Conservation (phyloP, 2,113 vertebrate genomes). For the Melanotaenia duboulayi region DNA sequence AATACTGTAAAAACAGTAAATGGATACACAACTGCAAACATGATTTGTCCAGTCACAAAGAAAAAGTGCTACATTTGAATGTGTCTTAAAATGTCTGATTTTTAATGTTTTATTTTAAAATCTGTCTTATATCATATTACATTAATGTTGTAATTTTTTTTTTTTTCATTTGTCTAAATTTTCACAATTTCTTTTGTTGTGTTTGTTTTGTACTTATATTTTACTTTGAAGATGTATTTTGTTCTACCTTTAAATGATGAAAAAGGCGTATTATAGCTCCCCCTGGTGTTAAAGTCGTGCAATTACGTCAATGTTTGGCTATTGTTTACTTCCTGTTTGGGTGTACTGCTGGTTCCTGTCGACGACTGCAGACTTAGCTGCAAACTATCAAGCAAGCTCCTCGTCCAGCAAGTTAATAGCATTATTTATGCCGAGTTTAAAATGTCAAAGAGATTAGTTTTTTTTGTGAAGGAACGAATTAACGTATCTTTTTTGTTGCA, state of each 20-base stretch:
- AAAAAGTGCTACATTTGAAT: too few species aligned
- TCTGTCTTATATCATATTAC: too few species aligned
- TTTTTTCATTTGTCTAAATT: too few species aligned
- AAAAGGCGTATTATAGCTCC: not conserved
- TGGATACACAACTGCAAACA: too few species aligned
- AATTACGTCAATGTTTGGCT: not conserved
- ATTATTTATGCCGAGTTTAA: not conserved
- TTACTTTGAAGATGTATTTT: too few species aligned
- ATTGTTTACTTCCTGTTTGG: constrained; percentile 64
- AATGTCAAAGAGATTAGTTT: not conserved
- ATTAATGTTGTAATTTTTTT: too few species aligned
- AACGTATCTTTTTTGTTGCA: not conserved
- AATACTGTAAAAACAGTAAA: too few species aligned
- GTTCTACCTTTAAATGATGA: constrained; percentile 18
- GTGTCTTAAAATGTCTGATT: too few species aligned
- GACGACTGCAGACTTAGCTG: not conserved
- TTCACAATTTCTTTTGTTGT: too few species aligned
- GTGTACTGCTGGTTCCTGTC: constrained; percentile 33
- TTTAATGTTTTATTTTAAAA: too few species aligned
- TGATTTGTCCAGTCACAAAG: too few species aligned
- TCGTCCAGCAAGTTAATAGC: not conserved
- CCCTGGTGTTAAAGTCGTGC: constrained; percentile 25
- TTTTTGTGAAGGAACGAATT: not conserved
- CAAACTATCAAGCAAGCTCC: not conserved
- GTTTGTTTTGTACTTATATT: too few species aligned